Conservation (phyloP, 2,113 vertebrate species). For the Notarius lentiginosus region DNA sequence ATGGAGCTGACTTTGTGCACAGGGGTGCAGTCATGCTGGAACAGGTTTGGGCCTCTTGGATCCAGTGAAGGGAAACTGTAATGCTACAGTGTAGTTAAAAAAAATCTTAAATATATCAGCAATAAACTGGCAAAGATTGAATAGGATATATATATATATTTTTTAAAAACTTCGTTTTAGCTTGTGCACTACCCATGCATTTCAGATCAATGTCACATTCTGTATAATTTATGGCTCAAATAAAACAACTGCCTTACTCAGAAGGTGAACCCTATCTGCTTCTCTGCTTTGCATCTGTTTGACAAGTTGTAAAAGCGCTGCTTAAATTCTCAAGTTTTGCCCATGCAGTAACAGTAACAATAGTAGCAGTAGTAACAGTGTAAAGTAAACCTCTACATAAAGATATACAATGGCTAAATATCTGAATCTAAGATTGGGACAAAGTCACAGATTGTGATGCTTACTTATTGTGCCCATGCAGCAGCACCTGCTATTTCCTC, state of each 20-base stretch:
- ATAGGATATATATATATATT: not conserved
- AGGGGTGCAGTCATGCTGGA: no score
- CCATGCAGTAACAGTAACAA: no score
- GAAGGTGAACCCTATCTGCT: not conserved
- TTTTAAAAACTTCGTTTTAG: not conserved
- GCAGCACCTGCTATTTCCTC: not conserved
- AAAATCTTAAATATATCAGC: not conserved
- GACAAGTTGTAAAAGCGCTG: not conserved
- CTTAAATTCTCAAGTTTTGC: not conserved
- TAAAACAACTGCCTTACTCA: no score
- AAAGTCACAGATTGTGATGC: not conserved
- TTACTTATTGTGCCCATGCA: not conserved
- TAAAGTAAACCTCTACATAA: not conserved
- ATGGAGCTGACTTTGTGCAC: no score
- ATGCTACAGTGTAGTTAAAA: not conserved
- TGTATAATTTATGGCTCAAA: not conserved
- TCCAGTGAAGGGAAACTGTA: no score
- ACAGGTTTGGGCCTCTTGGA: no score
- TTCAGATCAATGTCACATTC: not conserved
- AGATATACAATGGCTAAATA: not conserved
- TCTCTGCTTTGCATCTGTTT: not conserved
- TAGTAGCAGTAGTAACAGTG: no score
- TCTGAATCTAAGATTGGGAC: not conserved
- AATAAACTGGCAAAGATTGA: not conserved
- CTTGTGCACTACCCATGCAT: not conserved